Evolutionary conservation across 1,140 invertebrate species (phyloP).

Genomic region (Proctacanthus coquilletti): DNA sequence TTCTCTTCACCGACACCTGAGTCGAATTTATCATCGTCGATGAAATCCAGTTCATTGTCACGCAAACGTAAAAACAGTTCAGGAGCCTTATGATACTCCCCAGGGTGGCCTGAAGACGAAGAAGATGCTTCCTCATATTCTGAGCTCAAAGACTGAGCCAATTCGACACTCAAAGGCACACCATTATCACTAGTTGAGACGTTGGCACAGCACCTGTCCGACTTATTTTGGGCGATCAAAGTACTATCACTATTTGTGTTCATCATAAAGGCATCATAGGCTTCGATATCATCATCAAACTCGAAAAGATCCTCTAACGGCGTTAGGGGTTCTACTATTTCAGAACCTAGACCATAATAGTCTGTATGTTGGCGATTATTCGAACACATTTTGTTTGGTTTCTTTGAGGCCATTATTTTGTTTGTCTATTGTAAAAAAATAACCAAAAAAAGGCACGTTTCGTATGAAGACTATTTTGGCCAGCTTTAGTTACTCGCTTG

Average conservation of each 20-base stretch:
- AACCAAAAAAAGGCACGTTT: no score
- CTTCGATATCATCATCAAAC: conserved; percentile 35
- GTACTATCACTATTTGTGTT: no score
- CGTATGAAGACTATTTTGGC: no score
- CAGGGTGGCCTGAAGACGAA: no score
- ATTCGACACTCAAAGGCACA: conserved; percentile 6
- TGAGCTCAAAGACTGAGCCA: conserved; percentile 2
- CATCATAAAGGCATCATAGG: conserved; percentile 13
- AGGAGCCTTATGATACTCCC: background rate
- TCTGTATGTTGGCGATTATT: background rate
- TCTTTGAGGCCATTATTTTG: no score
- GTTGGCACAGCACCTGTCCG: no score
- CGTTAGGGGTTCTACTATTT: conserved; percentile 14
- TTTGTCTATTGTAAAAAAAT: no score
- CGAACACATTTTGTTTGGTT: no score
- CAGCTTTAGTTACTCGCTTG: no score
- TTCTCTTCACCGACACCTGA: background rate
- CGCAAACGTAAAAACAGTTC: conserved; percentile 5
- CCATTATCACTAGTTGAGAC: background rate
- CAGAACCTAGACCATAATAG: background rate
- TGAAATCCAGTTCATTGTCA: background rate
- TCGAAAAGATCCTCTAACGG: conserved; percentile 38
- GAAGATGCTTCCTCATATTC: background rate
- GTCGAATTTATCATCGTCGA: background rate
- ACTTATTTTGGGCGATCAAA: no score